Evolutionary conservation across 2,113 vertebrate species (phyloP), one percentile per base, ranked within the genome.

Genomic region (Tetraodon nigroviridis): DNA sequence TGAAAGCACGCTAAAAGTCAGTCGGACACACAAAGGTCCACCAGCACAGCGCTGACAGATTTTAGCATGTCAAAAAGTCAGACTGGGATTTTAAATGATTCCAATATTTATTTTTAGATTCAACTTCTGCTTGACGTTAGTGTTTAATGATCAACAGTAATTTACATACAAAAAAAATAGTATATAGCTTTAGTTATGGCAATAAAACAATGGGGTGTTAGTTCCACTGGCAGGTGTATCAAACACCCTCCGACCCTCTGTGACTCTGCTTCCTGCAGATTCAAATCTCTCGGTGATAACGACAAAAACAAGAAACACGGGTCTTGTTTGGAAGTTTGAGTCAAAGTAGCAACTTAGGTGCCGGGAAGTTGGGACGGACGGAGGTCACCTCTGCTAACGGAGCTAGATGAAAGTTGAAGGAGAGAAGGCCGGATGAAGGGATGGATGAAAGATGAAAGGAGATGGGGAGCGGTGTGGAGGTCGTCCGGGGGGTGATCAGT

Each of bases 401-500:
- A 74, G 78, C 72, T 22, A 76, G 79, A 85, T 71, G 64, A 73
- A 70, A 80, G 80, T 74, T 80, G 80, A 74, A 5, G 46, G 71
- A 59, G 48, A 45, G 73, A 41, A n/a, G 44, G 41, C 4, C 51
- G 63, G 17, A 69, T 58, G 69, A 62, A 60, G 64, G 79, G 69
- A 50, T 63, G 64, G 51, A 58, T 59, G 27, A 45, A 44, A 67
- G 51, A 52, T 52, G 51, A 72, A 75, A 22, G 27, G 18, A 37
- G 40, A 10, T 60, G 69, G 58, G 55, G 60, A 61, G 79, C 75
- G 71, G 75, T 62, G 56, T 59, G 61, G 76, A 82, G 82, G 80
- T 86, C 67, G 83, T 80, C 76, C 58, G 78, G 78, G 79, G 84
- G 82, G 81, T 77, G 84, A 85, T 87, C 86, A 89, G 78, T 86